Percentiles rank a stretch among this genome's conserved stretches.
phyloP scores from a whole-genome alignment of 2,113 vertebrate genomes.

The Plestiodon gilberti region DNA sequence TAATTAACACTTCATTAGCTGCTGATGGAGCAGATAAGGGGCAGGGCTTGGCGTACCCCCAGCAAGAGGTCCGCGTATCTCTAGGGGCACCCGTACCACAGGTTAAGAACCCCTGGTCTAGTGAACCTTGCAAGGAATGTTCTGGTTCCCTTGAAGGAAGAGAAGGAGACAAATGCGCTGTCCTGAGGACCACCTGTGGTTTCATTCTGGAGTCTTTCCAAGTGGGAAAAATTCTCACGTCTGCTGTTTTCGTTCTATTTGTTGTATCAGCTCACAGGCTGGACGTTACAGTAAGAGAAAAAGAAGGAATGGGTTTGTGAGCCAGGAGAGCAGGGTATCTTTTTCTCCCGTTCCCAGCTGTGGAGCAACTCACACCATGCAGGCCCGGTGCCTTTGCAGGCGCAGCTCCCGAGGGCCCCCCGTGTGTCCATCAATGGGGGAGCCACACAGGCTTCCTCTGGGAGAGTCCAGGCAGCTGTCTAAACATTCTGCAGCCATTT shows the following conservation, averaged over 20 bases:
- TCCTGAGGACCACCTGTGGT: background rate
- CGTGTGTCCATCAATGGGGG: background rate
- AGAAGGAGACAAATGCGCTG: no score
- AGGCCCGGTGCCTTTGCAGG: constrained; percentile 13
- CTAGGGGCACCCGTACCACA: no score
- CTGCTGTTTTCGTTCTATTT: background rate
- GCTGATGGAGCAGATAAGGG: no score
- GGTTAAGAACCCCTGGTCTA: no score
- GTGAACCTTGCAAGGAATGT: no score
- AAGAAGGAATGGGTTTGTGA: background rate
- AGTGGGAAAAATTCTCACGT: background rate
- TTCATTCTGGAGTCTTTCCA: background rate
- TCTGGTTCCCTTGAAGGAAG: no score
- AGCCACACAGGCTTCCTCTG: constrained; percentile 7
- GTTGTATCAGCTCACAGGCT: background rate
- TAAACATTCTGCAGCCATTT: background rate
- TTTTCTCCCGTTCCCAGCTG: constrained; percentile 21
- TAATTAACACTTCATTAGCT: no score
- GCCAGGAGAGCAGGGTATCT: background rate
- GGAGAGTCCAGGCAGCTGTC: constrained; percentile 37
- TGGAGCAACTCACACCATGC: constrained; percentile 9
- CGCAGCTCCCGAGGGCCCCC: constrained; percentile 4
- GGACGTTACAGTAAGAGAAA: background rate
- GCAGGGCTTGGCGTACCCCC: no score
- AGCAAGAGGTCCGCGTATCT: no score